Percentiles rank a stretch among this genome's conserved stretches.
These are phyloP conservation scores for Actinopyga echinites DNA, from an alignment of 53 echinoderm and acorn worm species.

Conservation along the genomic window DNA sequence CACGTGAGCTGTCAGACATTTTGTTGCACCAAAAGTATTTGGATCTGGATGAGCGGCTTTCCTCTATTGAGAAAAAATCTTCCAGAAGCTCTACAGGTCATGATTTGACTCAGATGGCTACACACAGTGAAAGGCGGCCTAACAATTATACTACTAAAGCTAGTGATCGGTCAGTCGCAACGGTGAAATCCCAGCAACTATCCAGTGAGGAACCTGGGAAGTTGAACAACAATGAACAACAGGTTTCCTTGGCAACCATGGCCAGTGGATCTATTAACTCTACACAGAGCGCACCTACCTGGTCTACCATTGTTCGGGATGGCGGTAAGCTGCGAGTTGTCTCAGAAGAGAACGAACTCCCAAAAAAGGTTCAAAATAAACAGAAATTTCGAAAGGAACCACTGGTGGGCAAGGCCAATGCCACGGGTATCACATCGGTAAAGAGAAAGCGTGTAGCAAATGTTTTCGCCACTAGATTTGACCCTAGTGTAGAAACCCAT, in stretches of 20 bases:
- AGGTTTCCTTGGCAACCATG: background rate
- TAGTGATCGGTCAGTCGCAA: background rate
- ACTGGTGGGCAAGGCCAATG: background rate
- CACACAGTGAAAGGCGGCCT: background rate
- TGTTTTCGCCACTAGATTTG: conserved; percentile 33
- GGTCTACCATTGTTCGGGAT: conserved; percentile 9
- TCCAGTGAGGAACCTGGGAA: background rate
- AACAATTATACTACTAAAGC: background rate
- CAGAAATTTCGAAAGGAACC: background rate
- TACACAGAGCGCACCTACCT: background rate
- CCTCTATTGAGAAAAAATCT: background rate
- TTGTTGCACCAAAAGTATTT: conserved; percentile 2
- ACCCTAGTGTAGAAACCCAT: too few relatives aligned
- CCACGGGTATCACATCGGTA: background rate
- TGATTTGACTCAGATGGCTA: conserved; percentile 4
- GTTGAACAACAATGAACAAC: background rate
- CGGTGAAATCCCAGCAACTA: background rate
- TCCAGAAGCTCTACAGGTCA: background rate
- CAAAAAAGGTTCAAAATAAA: background rate
- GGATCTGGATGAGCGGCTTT: background rate
- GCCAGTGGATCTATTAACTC: background rate
- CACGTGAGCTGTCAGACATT: conserved; percentile 23
- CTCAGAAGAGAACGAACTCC: background rate
- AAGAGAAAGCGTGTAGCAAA: conserved; percentile 16
- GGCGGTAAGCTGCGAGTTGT: background rate